These are phyloP conservation scores for Leptopilina syphax DNA, from an alignment of 2,888 invertebrate genomes.

Conservation along the genomic window DNA sequence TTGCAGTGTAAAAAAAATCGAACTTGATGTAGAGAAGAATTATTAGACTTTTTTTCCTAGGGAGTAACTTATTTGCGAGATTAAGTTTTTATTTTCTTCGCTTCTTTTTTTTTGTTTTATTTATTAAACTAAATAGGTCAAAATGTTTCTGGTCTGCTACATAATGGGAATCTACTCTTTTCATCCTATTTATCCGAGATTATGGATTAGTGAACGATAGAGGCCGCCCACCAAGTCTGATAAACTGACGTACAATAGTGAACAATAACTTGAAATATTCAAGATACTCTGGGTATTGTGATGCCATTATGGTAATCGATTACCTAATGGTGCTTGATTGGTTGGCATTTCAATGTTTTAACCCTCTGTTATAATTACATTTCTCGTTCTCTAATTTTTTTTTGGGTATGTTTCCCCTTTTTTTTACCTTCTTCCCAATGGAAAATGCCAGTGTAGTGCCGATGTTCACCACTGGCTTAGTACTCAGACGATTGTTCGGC, in stretches of 20 bases:
- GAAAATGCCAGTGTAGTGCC: no score
- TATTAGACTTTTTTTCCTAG: no score
- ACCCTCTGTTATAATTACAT: background rate
- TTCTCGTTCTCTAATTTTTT: background rate
- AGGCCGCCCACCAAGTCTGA: conserved; percentile 12
- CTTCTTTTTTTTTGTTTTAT: background rate
- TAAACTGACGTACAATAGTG: conserved; percentile 5
- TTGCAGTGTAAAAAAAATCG: no score
- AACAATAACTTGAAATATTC: conserved; percentile 32
- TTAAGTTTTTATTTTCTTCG: background rate
- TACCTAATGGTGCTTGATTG: conserved; percentile 14
- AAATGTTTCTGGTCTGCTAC: conserved; percentile 15
- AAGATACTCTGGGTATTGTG: conserved; percentile 15
- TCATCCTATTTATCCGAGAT: conserved; percentile 17
- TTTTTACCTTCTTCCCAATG: background rate
- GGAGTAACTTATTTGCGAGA: background rate
- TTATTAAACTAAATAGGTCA: conserved; percentile 11
- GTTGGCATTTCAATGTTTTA: background rate
- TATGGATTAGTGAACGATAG: conserved; percentile 17
- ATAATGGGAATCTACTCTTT: conserved; percentile 8
- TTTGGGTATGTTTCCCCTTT: background rate
- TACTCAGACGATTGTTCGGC: no score
- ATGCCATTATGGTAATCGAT: conserved; percentile 30
- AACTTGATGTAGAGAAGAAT: no score
- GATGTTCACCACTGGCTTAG: no score